Evolutionary conservation across 2,888 invertebrate species (phyloP), one percentile per base, ranked within the genome.

Genomic region (Metalampra italica): DNA sequence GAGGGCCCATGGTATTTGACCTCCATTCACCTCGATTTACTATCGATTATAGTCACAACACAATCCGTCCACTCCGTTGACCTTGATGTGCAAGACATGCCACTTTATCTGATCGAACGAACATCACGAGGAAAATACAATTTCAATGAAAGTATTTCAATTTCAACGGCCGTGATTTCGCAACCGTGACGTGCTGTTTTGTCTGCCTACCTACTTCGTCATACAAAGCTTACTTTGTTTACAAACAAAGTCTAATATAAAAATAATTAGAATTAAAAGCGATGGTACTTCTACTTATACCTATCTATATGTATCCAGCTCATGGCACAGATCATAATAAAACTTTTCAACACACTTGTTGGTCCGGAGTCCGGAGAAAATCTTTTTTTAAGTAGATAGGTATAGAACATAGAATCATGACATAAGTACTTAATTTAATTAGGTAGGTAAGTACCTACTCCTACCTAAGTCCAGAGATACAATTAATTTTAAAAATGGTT

Each of bases 81-180:
- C 75, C 74, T 77, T 71, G 64, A 69, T 70, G 57, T 51, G 54
- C 57, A 52, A 58, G 56, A 56, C 59, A 50, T 54, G 47, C 47
- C 47, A 52, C 47, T 22, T 50, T 39, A 45, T 50, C 47, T 42
- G 42, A 49, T 22, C 49, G 39, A 52, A 47, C 48, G 53, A 57
- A 53, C 59, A 60, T 60, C 54, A 61, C 55, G 58, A 65, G 64
- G 59, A 64, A 64, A 68, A 68, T 59, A 65, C 57, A 50, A 62
- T 64, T 62, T 64, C 59, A 71, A 76, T 72, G 78, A 80, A 76
- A 78, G 77, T 76, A 62, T 79, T 80, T 82, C 78, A 73, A 76
- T 81, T 82, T 81, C 78, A 61, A 75, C 78, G 75, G 73, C 79
- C 82, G 70, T 68, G 71, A 75, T 80, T 71, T 71, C 58, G 71